Percentiles rank a stretch among this genome's conserved stretches.
Evolutionary conservation across 2,888 invertebrate genomes (phyloP).

Genomic region (Machimus rusticus): DNA sequence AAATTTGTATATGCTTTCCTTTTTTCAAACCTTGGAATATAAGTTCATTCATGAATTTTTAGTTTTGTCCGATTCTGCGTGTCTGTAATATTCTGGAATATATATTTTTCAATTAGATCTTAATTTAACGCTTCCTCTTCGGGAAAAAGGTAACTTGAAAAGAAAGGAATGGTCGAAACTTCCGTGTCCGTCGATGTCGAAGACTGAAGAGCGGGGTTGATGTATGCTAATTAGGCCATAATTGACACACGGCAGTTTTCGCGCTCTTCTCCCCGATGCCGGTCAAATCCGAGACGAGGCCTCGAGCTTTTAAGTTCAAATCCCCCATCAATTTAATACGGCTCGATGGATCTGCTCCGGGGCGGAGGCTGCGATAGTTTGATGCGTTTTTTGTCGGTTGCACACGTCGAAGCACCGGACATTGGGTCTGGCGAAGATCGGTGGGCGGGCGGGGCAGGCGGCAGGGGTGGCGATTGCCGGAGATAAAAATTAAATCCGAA

Average conservation of each 20-base stretch:
- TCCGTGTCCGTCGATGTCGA: background rate
- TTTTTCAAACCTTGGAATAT: too few species aligned
- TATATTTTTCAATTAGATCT: too few species aligned
- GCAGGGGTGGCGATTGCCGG: background rate
- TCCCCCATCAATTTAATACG: slow-evolving; percentile 7
- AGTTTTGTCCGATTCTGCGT: too few species aligned
- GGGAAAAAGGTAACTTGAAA: too few species aligned
- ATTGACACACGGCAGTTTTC: background rate
- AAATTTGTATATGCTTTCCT: too few species aligned
- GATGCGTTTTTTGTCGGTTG: background rate
- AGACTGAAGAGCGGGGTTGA: background rate
- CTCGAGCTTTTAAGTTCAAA: background rate
- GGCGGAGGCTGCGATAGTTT: background rate
- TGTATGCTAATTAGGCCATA: background rate
- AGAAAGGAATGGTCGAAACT: too few species aligned
- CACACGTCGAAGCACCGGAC: background rate
- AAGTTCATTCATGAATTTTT: too few species aligned
- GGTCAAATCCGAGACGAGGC: background rate
- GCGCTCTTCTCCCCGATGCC: background rate
- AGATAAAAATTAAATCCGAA: slow-evolving; percentile 47
- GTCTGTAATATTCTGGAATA: too few species aligned
- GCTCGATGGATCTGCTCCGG: slow-evolving; percentile 26
- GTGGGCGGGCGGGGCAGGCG: background rate
- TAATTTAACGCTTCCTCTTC: too few species aligned
- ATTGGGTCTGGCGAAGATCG: background rate